phyloP scores from a whole-genome alignment of 2,797 vertebrate genomes.

The Calcarius lapponicus region DNA sequence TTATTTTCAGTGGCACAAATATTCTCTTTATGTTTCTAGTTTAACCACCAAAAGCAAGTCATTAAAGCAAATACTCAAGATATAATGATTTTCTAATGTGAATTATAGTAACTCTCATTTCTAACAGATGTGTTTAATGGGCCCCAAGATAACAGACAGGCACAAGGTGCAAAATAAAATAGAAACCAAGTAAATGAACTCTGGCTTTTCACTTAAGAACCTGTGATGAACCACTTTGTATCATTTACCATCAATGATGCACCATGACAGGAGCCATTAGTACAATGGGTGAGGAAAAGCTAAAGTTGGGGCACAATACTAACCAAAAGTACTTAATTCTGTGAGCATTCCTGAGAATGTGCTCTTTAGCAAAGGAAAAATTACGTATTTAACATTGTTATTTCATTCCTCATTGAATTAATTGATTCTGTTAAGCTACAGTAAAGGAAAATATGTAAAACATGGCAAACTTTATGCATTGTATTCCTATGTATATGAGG shows the following conservation, averaged over 20 bases:
- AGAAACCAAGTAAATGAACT: neutral
- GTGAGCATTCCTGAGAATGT: neutral
- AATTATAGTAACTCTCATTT: neutral
- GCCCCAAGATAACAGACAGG: neutral
- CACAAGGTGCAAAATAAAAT: neutral
- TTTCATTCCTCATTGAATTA: neutral
- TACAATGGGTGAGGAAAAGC: neutral
- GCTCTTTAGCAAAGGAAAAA: neutral
- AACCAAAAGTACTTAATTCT: neutral
- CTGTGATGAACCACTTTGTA: neutral
- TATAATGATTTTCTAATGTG: neutral
- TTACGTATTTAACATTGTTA: neutral
- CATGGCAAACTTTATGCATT: rapidly evolving
- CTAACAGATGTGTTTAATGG: neutral
- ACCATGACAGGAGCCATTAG: neutral
- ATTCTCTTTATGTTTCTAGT: neutral
- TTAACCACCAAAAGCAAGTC: neutral
- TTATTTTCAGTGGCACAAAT: neutral
- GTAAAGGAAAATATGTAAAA: neutral
- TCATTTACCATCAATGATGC: neutral
- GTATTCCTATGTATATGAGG: neutral
- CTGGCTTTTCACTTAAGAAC: neutral
- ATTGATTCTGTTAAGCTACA: neutral
- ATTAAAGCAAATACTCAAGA: neutral
- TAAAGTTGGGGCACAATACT: neutral